Conservation (phyloP, 1,140 invertebrate genomes). For the Anthonomus grandis region DNA sequence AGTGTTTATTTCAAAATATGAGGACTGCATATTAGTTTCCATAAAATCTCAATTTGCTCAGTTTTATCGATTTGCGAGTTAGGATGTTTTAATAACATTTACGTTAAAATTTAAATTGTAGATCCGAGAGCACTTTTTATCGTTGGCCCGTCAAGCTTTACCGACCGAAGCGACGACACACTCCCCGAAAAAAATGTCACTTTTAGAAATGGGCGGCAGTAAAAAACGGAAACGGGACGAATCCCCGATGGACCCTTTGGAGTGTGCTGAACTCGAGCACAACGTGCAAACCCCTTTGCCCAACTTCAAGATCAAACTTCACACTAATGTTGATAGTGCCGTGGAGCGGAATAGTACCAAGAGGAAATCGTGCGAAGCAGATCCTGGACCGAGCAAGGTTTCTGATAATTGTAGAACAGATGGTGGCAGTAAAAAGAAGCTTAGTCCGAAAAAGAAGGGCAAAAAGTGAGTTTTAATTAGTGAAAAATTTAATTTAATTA, state of each 20-base stretch:
- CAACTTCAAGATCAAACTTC: constrained; percentile 2
- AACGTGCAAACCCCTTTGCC: constrained; percentile 24
- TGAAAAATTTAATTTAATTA: too few relatives aligned
- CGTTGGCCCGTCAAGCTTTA: constrained; percentile 21
- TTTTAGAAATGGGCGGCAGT: constrained; percentile 36
- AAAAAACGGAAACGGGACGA: constrained; percentile 38
- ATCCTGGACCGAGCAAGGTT: background rate
- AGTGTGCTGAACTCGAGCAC: constrained; percentile 7
- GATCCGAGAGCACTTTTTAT: constrained; percentile 39
- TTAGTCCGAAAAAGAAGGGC: too few relatives aligned
- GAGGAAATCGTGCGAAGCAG: background rate
- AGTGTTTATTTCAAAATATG: too few relatives aligned
- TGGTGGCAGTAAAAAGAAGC: too few relatives aligned
- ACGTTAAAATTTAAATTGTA: constrained; percentile 19
- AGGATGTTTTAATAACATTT: too few relatives aligned
- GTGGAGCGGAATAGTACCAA: background rate
- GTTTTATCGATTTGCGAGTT: too few relatives aligned
- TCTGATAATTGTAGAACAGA: too few relatives aligned
- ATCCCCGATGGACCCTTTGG: constrained; percentile 2
- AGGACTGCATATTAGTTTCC: too few relatives aligned
- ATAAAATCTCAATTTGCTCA: too few relatives aligned
- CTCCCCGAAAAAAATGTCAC: constrained; percentile 8
- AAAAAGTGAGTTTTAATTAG: too few relatives aligned
- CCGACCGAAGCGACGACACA: background rate
- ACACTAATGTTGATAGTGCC: background rate